Conservation (phyloP, 2,113 vertebrate species). For the Amphiprion ocellaris region DNA sequence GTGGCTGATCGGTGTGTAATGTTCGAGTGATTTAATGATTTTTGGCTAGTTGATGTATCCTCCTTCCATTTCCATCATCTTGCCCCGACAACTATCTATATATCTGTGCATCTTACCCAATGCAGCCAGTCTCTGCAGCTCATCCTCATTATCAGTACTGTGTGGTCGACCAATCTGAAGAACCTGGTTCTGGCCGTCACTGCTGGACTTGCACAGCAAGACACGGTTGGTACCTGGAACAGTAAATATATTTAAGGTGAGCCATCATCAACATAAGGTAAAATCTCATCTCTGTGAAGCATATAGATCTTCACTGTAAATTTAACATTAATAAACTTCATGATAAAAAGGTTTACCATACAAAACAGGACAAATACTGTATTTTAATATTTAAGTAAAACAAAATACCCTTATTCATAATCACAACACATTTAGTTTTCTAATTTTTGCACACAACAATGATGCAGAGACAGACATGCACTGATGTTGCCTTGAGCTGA, state of each 20-base stretch:
- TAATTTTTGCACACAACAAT: too few species aligned
- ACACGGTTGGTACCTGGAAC: constrained; percentile 93
- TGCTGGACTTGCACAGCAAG: constrained; percentile 93
- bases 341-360: background rate
- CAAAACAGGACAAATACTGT: too few species aligned
- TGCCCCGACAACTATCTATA: too few species aligned
- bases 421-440: too few species aligned
- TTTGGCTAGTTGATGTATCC: too few species aligned
- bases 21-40: too few species aligned
- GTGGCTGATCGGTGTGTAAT: too few species aligned
- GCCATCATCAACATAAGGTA: background rate
- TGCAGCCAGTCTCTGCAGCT: constrained; percentile 93
- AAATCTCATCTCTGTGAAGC: background rate
- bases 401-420: too few species aligned
- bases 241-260: background rate
- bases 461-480: background rate
- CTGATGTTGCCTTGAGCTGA: background rate
- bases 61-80: too few species aligned
- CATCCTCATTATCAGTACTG: constrained; percentile 94
- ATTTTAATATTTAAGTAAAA: too few species aligned
- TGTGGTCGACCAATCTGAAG: constrained; percentile 95
- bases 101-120: constrained; percentile 86
- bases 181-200: constrained; percentile 94
- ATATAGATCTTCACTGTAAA: background rate
- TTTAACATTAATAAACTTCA: background rate